phyloP scores from a whole-genome alignment of 2,797 vertebrate genomes.

The Anguilla obscura region DNA sequence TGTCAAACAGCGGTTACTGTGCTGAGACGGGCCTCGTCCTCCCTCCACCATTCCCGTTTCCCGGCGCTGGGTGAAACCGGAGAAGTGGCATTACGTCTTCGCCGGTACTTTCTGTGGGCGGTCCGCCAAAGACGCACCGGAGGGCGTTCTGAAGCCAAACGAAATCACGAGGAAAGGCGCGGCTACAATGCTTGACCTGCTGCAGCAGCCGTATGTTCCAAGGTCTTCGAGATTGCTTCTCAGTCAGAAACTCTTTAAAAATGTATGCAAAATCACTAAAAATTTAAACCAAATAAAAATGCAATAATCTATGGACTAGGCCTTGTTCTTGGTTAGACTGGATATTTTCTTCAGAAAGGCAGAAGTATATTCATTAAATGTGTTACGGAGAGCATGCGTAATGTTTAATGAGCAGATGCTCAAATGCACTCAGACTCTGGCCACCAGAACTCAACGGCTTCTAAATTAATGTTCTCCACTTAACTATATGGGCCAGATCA shows the following conservation, averaged over 20 bases:
- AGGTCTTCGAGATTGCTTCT: not conserved
- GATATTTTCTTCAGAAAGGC: not conserved
- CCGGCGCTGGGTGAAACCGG: not conserved
- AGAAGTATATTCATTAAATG: not conserved
- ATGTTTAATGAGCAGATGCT: not conserved
- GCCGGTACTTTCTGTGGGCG: not conserved
- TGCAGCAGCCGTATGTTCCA: not conserved
- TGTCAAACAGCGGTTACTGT: not conserved
- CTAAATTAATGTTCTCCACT: not conserved
- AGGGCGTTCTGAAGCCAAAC: not conserved
- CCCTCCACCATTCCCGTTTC: not conserved
- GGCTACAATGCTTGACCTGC: not conserved
- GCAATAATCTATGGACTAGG: too few relatives aligned
- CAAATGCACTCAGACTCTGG: not conserved
- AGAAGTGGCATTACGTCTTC: not conserved
- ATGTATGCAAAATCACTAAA: not conserved
- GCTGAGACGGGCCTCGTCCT: not conserved
- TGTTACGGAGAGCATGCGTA: not conserved
- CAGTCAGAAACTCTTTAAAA: not conserved
- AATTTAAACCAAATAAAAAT: too few relatives aligned
- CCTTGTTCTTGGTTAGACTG: too few relatives aligned
- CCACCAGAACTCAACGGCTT: not conserved
- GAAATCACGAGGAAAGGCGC: not conserved
- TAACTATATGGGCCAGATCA: conserved; percentile 2
- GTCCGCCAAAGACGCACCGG: not conserved